Base-by-base conservation (phyloP, 2,888 invertebrate species). In the Metallyticus violacea region DNA sequence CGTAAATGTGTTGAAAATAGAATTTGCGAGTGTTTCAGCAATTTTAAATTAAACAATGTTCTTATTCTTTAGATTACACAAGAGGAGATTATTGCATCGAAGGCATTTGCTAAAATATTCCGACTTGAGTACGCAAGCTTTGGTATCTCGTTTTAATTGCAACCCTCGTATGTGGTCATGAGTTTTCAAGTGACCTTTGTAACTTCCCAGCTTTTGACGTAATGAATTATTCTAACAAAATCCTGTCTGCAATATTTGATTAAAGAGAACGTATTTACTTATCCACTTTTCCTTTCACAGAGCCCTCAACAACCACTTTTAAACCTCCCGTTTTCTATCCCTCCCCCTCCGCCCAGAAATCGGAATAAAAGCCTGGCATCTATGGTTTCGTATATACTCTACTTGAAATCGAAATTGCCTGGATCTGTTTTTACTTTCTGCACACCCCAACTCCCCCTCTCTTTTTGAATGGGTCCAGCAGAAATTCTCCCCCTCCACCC, bases 341-440 rank as follows among this genome's bases (percentile, higher is more conserved):
- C n/a, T n/a, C n/a, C n/a, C n/a, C n/a, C n/a, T n/a, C n/a, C n/a
- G n/a, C 40, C 40, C 40, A 62, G 40, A 62, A 62, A 62, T 62
- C 40, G 40, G 40, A 62, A 62, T 62, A 62, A 62, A 62, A 62
- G 40, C 40, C 40, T 15, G 15, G 15, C 40, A 62, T 62, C 40
- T 62, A 62, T 62, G 40, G 40, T 62, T 62, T 62, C 40, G 40
- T 15, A 62, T 62, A 62, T 62, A 62, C 40, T 62, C 40, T 62
- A 26, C 82, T 82, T 82, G 26, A 82, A 82, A 76, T 82, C 76
- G 40, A 76, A 82, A 82, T 82, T 82, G 76, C 76, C 76, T 76
- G 76, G 26, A 26, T 82, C 82, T 82, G 82, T 82, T 82, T 82
- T 26, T 82, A 76, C 76, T 82, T 82, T 82, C 82, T 62, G 62